A percentile compares a stretch with the other conserved stretches of the same genome.
phyloP scores from a whole-genome alignment of 2,888 invertebrate genomes.

The Mythimna impura region DNA sequence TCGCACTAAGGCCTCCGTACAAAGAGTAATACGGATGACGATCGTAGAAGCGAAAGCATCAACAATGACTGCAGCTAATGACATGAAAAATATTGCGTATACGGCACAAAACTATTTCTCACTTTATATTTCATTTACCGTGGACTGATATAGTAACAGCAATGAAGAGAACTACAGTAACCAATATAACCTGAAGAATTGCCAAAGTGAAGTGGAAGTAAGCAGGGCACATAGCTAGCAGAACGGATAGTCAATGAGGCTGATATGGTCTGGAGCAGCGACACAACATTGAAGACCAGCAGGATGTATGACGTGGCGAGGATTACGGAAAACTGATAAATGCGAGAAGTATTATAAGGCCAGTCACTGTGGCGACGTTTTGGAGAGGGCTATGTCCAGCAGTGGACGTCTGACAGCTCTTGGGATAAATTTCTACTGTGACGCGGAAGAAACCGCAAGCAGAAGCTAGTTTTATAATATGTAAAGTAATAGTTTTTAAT shows the following conservation, averaged over 20 bases:
- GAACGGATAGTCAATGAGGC: neutral
- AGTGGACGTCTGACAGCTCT: neutral
- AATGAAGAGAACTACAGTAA: too few relatives aligned
- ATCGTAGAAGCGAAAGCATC: too few relatives aligned
- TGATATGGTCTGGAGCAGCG: neutral
- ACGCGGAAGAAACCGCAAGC: too few relatives aligned
- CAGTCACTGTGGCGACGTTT: neutral
- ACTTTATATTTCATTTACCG: constrained; percentile 46
- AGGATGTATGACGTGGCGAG: neutral
- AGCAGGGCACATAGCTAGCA: neutral
- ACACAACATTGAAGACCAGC: neutral
- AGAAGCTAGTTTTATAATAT: too few relatives aligned
- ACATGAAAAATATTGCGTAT: too few relatives aligned
- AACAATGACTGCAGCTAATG: too few relatives aligned
- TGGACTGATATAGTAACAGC: too few relatives aligned
- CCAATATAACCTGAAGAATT: neutral
- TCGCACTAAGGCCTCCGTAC: too few relatives aligned
- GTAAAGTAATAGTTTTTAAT: too few relatives aligned
- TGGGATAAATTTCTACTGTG: too few relatives aligned
- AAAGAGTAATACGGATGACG: too few relatives aligned
- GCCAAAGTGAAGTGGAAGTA: neutral
- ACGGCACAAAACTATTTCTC: too few relatives aligned
- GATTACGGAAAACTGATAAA: neutral
- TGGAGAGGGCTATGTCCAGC: neutral
- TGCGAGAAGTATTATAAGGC: neutral